Evolutionary conservation across 2,888 invertebrate genomes (phyloP).

Genomic region (Hololepta plana): DNA sequence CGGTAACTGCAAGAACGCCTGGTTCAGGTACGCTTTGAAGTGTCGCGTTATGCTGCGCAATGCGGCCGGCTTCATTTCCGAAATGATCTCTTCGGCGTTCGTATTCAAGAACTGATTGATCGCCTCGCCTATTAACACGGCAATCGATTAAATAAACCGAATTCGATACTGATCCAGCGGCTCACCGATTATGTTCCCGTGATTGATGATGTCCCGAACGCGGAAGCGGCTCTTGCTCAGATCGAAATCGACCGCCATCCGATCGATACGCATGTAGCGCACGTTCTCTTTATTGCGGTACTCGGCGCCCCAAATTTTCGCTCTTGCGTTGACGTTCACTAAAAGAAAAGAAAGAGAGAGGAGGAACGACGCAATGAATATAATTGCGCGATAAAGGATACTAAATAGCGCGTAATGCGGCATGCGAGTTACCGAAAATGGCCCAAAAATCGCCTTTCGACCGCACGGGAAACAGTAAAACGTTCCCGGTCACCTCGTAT

Average conservation of each 20-base stretch:
- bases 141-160: too few species aligned
- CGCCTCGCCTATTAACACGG: constrained; percentile 64
- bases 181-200: constrained; percentile 57
- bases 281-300: constrained; percentile 34
- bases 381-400: background rate
- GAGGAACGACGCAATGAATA: background rate
- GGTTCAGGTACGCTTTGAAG: constrained; percentile 54
- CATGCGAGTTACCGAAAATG: constrained; percentile 43
- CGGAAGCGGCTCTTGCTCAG: constrained; percentile 51
- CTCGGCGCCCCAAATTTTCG: constrained; percentile 52
- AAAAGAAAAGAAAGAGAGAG: constrained; percentile 15
- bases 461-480: constrained; percentile 58
- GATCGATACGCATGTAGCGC: constrained; percentile 48
- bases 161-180: background rate
- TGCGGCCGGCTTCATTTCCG: constrained; percentile 67
- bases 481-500: constrained; percentile 62
- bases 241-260: constrained; percentile 51
- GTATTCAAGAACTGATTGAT: constrained; percentile 73
- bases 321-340: constrained; percentile 55
- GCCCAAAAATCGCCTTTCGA: constrained; percentile 71
- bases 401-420: background rate
- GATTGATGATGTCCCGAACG: constrained; percentile 52
- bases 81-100: constrained; percentile 62
- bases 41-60: constrained; percentile 51
- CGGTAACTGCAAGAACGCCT: constrained; percentile 52